These are phyloP conservation scores for Onchidella celtica DNA, from an alignment of 2,888 invertebrate species.

Conservation along the genomic window DNA sequence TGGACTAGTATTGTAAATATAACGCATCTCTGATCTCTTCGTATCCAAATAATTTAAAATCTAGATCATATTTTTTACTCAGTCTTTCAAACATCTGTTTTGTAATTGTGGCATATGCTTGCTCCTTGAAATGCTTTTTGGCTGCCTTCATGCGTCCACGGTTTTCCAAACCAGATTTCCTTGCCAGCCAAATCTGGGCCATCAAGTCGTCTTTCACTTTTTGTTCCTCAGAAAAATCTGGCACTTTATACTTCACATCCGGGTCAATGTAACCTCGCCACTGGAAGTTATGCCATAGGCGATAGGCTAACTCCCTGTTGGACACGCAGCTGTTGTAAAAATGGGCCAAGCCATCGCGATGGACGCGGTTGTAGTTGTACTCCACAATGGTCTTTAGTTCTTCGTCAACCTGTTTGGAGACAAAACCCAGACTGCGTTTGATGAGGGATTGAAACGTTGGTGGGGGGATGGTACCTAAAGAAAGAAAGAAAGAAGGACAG, in stretches of 20 bases:
- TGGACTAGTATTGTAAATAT: no score
- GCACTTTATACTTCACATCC: slow-evolving; percentile 30
- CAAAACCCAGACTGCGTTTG: no score
- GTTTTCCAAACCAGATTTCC: slow-evolving; percentile 30
- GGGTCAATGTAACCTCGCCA: slow-evolving; percentile 50
- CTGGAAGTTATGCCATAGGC: slow-evolving; percentile 43
- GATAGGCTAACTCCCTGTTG: slow-evolving; percentile 29
- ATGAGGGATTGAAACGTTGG: no score
- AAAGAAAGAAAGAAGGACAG: no score
- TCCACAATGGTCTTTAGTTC: slow-evolving; percentile 20
- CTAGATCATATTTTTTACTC: slow-evolving; percentile 8
- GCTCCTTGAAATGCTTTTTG: slow-evolving; percentile 10
- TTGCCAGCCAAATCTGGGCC: slow-evolving; percentile 3
- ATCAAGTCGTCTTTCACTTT: slow-evolving; percentile 19
- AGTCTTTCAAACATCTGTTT: slow-evolving; percentile 10
- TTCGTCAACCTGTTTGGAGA: slow-evolving; percentile 23
- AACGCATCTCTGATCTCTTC: slow-evolving; percentile 19
- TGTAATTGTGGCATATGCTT: slow-evolving; percentile 5
- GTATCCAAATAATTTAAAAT: slow-evolving; percentile 39
- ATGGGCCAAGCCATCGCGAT: neutral
- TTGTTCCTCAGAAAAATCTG: neutral
- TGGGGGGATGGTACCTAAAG: no score
- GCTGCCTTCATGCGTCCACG: slow-evolving; percentile 1
- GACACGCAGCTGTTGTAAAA: slow-evolving; percentile 15
- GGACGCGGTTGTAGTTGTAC: slow-evolving; percentile 34